Percentiles rank a stretch among this genome's conserved stretches.
Evolutionary conservation across 2,797 vertebrate species (phyloP).

Genomic region (Dromococcyx pavoninus): DNA sequence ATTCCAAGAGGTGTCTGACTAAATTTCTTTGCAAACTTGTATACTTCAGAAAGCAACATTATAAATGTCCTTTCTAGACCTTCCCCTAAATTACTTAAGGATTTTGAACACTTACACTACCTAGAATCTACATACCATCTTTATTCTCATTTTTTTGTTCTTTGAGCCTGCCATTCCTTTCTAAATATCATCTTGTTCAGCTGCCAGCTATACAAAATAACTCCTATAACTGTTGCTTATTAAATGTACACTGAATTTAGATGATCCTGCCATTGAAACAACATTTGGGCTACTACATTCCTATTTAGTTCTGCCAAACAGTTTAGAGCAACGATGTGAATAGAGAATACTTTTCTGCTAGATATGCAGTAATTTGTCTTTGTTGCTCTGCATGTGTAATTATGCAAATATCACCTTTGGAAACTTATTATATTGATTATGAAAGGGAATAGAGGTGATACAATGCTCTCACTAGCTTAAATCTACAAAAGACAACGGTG

Average conservation of each 20-base stretch:
- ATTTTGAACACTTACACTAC: not conserved
- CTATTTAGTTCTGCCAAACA: constrained; percentile 15
- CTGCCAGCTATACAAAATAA: constrained; percentile 8
- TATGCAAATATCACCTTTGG: constrained; percentile 28
- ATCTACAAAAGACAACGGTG: not conserved
- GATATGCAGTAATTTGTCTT: not conserved
- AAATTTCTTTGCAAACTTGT: not conserved
- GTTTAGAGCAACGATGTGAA: not conserved
- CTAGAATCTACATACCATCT: not conserved
- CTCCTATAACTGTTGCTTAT: not conserved
- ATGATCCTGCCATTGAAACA: not conserved
- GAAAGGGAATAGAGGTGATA: not conserved
- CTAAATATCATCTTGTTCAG: not conserved
- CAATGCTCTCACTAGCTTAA: not conserved
- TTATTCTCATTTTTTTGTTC: not conserved
- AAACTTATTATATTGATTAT: not conserved
- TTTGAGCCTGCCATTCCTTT: not conserved
- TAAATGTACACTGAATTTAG: constrained; percentile 26
- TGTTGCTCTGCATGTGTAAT: not conserved
- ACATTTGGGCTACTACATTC: constrained; percentile 29
- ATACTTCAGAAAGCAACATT: not conserved
- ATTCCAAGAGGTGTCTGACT: not conserved
- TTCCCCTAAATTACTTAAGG: not conserved
- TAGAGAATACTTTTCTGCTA: not conserved
- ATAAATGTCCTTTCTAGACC: not conserved